Base-by-base conservation (phyloP, 2,113 vertebrate species). In the Archilochus colubris region DNA sequence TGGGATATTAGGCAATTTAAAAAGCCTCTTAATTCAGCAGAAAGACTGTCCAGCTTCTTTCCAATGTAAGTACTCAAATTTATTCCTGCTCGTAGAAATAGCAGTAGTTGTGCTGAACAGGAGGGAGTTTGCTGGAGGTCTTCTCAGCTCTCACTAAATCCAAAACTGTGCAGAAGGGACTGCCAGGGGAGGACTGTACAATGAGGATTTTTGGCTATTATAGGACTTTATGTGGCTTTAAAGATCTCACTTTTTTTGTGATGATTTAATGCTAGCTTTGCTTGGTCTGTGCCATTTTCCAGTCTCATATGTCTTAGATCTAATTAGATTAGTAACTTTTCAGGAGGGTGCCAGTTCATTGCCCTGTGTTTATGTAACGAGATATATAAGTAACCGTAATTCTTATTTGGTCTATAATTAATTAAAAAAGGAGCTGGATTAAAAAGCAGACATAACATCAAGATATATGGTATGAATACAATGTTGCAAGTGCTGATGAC, bases 1-100 rank as follows among this genome's bases (percentile, higher is more conserved):
- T 99, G 99, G 99, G 99, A 99, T 86, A 98, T 99, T n/a, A 98
- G 99, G 10, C 98, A 98, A 95, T 99, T 99, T 97, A 99, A 98
- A 97, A 98, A 98, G 81, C 98, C 99, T 76, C 97, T 99, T 66
- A 98, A 99, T 91, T 98, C 98, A 44, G 98, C 98, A 4, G 97
- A 95, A 6, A 97, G 97, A n/a, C 97, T 99, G 78, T 97, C 98
- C 66, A 99, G 98, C 97, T 98, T 98, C 97, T 99, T 99, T 91
- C 94, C 99, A 19, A 99, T 99, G 99, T 99, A 97, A 99, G 98
- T 97, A 88, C 27, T 50, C 30, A 80, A 25, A 85, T 92, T 92
- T 81, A 48, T 79, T 85, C 21, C 11, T 44, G 0, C 23, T 58
- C n/a, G 30, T 28, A 86, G 54, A 83, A 91, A 36, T 23, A 77